Evolutionary conservation across 2,797 vertebrate species (phyloP).

Genomic region (Pangasius macronema): DNA sequence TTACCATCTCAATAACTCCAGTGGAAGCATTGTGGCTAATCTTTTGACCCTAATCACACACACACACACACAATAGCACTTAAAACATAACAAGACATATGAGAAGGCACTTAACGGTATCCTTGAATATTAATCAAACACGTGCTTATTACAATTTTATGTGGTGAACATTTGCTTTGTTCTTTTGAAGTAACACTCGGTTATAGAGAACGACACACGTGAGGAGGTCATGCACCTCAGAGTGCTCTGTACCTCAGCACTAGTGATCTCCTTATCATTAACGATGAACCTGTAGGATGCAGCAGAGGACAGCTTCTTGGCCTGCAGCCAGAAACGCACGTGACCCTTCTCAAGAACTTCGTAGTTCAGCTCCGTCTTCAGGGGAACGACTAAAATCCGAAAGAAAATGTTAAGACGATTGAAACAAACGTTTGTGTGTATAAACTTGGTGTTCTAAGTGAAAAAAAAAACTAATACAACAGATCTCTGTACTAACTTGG

Average conservation of each 20-base stretch:
- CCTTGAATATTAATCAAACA: neutral
- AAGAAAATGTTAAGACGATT: neutral
- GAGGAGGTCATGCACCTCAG: neutral
- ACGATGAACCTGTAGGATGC: constrained; percentile 88
- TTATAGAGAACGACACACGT: neutral
- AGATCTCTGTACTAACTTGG: constrained; percentile 80
- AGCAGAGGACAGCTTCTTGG: constrained; percentile 82
- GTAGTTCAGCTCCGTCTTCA: constrained; percentile 91
- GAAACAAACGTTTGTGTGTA: neutral
- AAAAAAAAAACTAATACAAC: neutral
- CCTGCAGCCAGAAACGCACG: constrained; percentile 96
- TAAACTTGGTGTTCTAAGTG: neutral
- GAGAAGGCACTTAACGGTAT: neutral
- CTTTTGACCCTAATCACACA: constrained; percentile 78
- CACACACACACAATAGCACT: neutral
- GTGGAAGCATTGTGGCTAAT: constrained; percentile 85
- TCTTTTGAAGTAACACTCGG: neutral
- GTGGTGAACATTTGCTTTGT: neutral
- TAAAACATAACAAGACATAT: neutral
- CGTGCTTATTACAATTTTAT: neutral
- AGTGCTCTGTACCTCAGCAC: constrained; percentile 78
- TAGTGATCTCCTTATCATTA: constrained; percentile 87
- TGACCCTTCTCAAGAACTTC: constrained; percentile 92
- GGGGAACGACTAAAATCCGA: constrained; percentile 87
- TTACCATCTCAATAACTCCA: constrained; percentile 91